Percentiles rank a stretch among this genome's conserved stretches.
Conservation (phyloP, 2,113 vertebrate genomes). For the Oryzias javanicus region DNA sequence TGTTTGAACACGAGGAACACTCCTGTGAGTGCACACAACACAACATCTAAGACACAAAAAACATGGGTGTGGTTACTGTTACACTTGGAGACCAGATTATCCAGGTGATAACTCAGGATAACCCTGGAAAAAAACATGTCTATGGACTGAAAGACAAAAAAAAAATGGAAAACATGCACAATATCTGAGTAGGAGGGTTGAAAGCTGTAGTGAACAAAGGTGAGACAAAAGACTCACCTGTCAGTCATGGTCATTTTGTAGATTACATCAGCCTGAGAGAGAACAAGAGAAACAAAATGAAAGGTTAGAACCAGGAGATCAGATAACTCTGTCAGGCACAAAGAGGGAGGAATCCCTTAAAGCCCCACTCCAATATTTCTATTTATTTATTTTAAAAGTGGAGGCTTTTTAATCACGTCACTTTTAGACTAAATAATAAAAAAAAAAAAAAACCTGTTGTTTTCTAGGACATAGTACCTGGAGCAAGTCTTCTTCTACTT, state of each 20-base stretch:
- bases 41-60: not conserved
- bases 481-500: too few relatives aligned
- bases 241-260: conserved; percentile 99
- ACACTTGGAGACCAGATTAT: too few relatives aligned
- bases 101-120: too few relatives aligned
- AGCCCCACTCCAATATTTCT: too few relatives aligned
- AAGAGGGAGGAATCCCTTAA: too few relatives aligned
- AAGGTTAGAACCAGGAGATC: too few relatives aligned
- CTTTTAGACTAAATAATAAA: too few relatives aligned
- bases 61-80: not conserved
- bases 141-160: not conserved
- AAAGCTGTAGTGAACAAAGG: not conserved
- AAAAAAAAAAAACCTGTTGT: too few relatives aligned
- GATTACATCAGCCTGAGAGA: conserved; percentile 92
- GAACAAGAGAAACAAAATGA: not conserved
- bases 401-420: too few relatives aligned
- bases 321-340: too few relatives aligned
- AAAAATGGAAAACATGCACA: not conserved
- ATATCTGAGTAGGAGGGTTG: not conserved
- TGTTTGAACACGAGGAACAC: not conserved
- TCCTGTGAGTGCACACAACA: not conserved
- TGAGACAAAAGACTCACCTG: conserved; percentile 79
- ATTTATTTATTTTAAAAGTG: too few relatives aligned
- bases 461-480: too few relatives aligned
- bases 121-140: not conserved